Evolutionary conservation across 2,113 vertebrate species (phyloP).

Genomic region (Tychaedon coryphoeus): DNA sequence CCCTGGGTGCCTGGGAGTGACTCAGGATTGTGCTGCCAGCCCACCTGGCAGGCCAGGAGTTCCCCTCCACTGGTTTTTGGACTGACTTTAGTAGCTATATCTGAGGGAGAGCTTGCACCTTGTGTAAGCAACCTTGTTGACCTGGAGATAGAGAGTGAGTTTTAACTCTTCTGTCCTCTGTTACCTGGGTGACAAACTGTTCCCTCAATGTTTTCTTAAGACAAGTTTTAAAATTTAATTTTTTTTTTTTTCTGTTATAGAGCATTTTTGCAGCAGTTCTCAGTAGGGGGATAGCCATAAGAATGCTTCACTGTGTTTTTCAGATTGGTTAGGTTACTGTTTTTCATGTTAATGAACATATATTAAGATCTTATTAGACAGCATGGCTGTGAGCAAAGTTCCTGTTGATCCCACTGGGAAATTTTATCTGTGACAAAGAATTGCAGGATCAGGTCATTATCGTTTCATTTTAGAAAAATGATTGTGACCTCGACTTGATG

Average conservation of each 20-base stretch:
- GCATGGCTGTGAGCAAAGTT: background rate
- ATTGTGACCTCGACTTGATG: background rate
- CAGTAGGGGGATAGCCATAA: background rate
- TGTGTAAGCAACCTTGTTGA: background rate
- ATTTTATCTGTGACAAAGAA: background rate
- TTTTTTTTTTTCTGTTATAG: background rate
- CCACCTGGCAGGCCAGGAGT: background rate
- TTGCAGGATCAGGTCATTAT: background rate
- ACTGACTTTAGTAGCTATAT: background rate
- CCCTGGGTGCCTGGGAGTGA: background rate
- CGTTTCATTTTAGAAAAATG: background rate
- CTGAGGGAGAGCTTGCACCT: background rate
- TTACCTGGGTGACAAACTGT: background rate
- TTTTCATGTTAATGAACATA: background rate
- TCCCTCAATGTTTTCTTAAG: background rate
- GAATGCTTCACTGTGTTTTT: background rate
- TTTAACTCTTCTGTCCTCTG: background rate
- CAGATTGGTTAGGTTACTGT: background rate
- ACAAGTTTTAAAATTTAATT: background rate
- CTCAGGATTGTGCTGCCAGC: background rate
- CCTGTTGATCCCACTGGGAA: background rate
- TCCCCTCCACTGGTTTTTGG: background rate
- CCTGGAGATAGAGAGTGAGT: background rate
- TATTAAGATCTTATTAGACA: background rate
- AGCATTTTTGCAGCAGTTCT: background rate